Evolutionary conservation across 1,140 invertebrate genomes (phyloP).

Genomic region (Ephestia elutella): DNA sequence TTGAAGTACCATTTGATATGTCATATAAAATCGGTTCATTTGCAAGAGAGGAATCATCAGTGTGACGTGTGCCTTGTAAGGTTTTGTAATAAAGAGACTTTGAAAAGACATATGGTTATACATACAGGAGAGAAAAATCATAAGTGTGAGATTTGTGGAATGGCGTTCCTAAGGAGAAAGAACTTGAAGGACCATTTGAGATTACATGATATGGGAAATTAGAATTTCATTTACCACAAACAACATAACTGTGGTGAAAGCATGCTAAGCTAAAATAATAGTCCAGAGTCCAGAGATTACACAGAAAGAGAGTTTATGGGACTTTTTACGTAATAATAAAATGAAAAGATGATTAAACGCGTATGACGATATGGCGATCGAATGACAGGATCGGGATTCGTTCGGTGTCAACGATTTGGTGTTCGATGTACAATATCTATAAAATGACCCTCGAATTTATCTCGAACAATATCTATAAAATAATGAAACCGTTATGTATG

Average conservation of each 20-base stretch:
- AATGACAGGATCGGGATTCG: no score
- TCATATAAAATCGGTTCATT: conserved; percentile 59
- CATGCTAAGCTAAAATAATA: no score
- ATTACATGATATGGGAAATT: conserved; percentile 38
- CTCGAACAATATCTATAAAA: no score
- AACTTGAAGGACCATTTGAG: conserved; percentile 61
- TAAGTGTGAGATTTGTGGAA: conserved; percentile 80
- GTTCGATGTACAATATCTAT: no score
- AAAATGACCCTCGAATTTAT: no score
- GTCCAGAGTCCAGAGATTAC: no score
- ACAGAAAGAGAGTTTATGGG: no score
- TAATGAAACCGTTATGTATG: no score
- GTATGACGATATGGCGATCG: no score
- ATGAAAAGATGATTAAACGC: no score
- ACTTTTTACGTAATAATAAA: no score
- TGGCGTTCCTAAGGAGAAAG: conserved; percentile 74
- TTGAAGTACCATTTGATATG: conserved; percentile 62
- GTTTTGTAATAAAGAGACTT: conserved; percentile 69
- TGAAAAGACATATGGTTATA: conserved; percentile 71
- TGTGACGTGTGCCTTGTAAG: conserved; percentile 64
- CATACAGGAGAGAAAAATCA: conserved; percentile 85
- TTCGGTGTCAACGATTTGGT: no score
- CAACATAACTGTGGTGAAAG: neutral
- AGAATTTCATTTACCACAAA: neutral
- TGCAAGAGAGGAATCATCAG: conserved; percentile 63